Conservation (phyloP, 2,797 vertebrate genomes). For the Spondyliosoma cantharus region DNA sequence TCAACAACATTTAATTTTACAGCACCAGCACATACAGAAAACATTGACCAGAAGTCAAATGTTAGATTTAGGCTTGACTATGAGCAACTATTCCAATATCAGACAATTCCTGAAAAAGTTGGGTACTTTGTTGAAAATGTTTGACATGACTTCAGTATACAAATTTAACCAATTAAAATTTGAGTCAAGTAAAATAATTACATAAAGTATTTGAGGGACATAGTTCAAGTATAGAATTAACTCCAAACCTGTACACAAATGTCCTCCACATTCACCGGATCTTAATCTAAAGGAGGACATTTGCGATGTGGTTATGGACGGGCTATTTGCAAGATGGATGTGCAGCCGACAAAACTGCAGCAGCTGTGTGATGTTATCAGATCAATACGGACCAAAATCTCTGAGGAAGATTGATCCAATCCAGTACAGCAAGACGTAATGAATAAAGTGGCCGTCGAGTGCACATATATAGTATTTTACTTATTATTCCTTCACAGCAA, state of each 20-base stretch:
- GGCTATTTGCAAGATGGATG: too few relatives aligned
- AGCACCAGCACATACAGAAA: constrained; percentile 6
- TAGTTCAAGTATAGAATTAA: constrained; percentile 11
- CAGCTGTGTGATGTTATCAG: too few relatives aligned
- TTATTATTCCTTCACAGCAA: too few relatives aligned
- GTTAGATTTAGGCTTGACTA: constrained; percentile 5
- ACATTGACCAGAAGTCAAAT: constrained; percentile 21
- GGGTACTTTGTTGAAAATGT: background rate
- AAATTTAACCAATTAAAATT: background rate
- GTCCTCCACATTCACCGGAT: too few relatives aligned
- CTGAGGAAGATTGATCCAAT: too few relatives aligned
- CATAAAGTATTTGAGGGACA: background rate
- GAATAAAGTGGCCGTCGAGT: too few relatives aligned
- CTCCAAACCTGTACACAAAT: background rate
- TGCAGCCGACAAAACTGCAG: too few relatives aligned
- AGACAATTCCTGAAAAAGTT: background rate
- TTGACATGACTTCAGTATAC: background rate
- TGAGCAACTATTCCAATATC: background rate
- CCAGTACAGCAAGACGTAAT: too few relatives aligned
- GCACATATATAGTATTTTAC: too few relatives aligned
- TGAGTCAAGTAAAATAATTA: constrained; percentile 16
- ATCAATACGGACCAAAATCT: too few relatives aligned
- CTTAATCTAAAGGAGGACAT: too few relatives aligned
- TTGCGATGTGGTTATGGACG: too few relatives aligned
- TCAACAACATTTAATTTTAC: background rate